These are phyloP conservation scores for Quadroppia sp. DNA, from an alignment of 2,888 invertebrate genomes.

Conservation along the genomic window DNA sequence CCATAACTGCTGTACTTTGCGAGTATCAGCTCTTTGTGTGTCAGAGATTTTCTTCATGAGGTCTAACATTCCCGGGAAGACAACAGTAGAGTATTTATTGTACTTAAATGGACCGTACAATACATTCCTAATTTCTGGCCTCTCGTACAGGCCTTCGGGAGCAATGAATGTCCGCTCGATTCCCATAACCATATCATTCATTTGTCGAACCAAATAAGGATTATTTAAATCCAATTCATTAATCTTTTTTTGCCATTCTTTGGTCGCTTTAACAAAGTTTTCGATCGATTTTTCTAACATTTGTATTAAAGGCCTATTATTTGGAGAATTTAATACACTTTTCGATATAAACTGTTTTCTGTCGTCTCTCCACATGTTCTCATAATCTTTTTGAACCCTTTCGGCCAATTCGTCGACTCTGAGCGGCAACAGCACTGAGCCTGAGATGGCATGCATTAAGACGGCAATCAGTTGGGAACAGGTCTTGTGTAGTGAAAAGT, in stretches of 20 bases:
- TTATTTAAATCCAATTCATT: conserved; percentile 24
- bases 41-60: conserved; percentile 35
- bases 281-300: conserved; percentile 33
- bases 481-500: conserved; percentile 50
- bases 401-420: conserved; percentile 35
- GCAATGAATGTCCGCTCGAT: conserved; percentile 46
- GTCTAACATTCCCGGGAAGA: conserved; percentile 41
- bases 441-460: conserved; percentile 37
- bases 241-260: conserved; percentile 21
- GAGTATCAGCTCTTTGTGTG: neutral
- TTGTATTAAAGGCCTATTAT: conserved; percentile 15
- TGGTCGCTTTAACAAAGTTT: conserved; percentile 24
- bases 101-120: conserved; percentile 36
- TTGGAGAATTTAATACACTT: neutral
- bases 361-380: conserved; percentile 3
- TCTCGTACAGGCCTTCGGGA: conserved; percentile 43
- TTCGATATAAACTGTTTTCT: neutral
- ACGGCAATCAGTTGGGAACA: conserved; percentile 46
- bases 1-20: neutral
- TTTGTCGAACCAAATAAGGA: conserved; percentile 36
- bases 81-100: conserved; percentile 39
- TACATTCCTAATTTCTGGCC: conserved; percentile 44
- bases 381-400: conserved; percentile 18
- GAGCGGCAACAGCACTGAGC: conserved; percentile 38
- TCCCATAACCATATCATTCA: conserved; percentile 43